These are phyloP conservation scores for Ceriagrion tenellum DNA, from an alignment of 2,888 invertebrate species.

Conservation along the genomic window DNA sequence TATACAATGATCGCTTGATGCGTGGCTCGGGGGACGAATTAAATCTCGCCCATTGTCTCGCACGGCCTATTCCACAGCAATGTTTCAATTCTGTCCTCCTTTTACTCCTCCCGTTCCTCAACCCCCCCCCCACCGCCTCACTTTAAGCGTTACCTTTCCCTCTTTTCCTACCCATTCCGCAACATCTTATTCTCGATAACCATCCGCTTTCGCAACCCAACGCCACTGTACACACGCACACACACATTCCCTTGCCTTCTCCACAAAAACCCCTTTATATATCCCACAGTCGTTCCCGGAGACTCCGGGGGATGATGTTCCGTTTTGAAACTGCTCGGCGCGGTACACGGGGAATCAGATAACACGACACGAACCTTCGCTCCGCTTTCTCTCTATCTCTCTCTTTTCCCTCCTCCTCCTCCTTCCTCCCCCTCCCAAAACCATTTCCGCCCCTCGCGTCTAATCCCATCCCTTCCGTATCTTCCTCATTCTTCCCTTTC, in stretches of 20 bases:
- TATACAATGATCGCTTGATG: background rate
- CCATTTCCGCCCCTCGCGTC: slow-evolving; percentile 73
- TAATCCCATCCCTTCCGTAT: slow-evolving; percentile 74
- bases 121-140: background rate
- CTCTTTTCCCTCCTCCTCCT: slow-evolving; percentile 28
- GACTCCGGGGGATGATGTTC: slow-evolving; percentile 19
- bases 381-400: slow-evolving; percentile 71
- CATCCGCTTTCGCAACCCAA: background rate
- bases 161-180: background rate
- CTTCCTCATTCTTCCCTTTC: background rate
- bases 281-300: background rate
- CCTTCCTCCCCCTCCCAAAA: background rate
- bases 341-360: slow-evolving; percentile 32
- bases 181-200: slow-evolving; percentile 28
- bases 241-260: background rate
- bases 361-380: background rate
- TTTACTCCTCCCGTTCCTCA: background rate
- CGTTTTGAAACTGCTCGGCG: slow-evolving; percentile 20
- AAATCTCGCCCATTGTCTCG: background rate
- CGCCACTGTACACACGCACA: too few species aligned
- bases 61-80: background rate
- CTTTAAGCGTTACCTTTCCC: background rate
- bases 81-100: background rate
- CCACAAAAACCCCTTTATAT: background rate
- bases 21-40: background rate